Evolutionary conservation across 2,888 invertebrate species (phyloP).

Genomic region (Caenorhabditis sp.): DNA sequence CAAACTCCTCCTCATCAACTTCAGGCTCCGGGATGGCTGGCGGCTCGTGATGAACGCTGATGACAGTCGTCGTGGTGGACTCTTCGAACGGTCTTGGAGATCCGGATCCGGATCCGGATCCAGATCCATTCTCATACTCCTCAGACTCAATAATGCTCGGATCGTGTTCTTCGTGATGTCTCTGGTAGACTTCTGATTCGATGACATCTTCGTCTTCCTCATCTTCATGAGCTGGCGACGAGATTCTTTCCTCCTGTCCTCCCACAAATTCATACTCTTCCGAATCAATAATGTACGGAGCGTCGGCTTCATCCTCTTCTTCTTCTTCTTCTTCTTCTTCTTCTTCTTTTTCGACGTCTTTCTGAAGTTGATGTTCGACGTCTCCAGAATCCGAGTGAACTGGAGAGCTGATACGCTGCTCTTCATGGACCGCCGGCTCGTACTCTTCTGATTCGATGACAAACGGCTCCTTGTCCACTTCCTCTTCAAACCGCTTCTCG

Average conservation of each 20-base stretch:
- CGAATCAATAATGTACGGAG: constrained; percentile 40
- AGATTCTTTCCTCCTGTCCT: constrained; percentile 27
- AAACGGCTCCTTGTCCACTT: constrained; percentile 26
- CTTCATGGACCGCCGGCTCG: constrained; percentile 7
- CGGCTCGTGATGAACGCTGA: constrained; percentile 47
- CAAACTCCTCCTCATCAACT: constrained; percentile 41
- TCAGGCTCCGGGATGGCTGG: constrained; percentile 42
- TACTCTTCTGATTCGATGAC: constrained; percentile 49
- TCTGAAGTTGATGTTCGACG: background rate
- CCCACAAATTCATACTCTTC: constrained; percentile 25
- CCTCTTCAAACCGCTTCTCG: constrained; percentile 4
- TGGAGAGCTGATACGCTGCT: constrained; percentile 36
- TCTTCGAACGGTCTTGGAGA: constrained; percentile 41
- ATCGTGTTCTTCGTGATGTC: constrained; percentile 4
- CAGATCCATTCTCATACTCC: too few relatives aligned
- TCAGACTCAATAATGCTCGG: constrained; percentile 23
- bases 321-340: constrained; percentile 16
- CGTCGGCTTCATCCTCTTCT: constrained; percentile 14
- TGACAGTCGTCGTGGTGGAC: constrained; percentile 43
- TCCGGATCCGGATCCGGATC: constrained; percentile 5
- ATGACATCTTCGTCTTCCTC: background rate
- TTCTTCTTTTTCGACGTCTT: background rate
- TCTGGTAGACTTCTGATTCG: constrained; percentile 11
- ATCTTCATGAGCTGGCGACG: constrained; percentile 26
- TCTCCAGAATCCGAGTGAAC: constrained; percentile 30